Percentiles rank a stretch among this genome's conserved stretches.
phyloP scores from a whole-genome alignment of 2,888 invertebrate genomes.

The Eupithecia pulchellata region DNA sequence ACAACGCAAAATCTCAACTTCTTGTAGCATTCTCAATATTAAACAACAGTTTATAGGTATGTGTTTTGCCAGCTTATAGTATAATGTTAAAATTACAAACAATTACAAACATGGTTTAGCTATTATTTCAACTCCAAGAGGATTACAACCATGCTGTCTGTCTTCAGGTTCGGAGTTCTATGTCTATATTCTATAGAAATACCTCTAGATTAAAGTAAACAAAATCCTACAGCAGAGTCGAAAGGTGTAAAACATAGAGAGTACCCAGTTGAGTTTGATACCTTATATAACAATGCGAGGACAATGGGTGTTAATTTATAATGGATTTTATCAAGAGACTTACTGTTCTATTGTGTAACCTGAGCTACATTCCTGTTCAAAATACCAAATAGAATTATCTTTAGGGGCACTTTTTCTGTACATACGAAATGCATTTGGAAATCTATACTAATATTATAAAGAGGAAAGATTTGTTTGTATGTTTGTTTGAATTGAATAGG shows the following conservation, averaged over 20 bases:
- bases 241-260: slow-evolving; percentile 21
- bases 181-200: neutral
- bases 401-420: neutral
- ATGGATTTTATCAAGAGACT: slow-evolving; percentile 17
- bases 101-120: no score
- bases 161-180: no score
- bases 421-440: neutral
- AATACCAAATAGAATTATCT: neutral
- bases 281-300: slow-evolving; percentile 24
- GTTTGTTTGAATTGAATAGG: no score
- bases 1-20: no score
- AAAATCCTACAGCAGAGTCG: neutral
- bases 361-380: slow-evolving; percentile 8
- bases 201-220: neutral
- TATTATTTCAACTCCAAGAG: no score
- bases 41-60: neutral
- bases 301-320: slow-evolving; percentile 25
- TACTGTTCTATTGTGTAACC: slow-evolving; percentile 30
- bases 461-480: no score
- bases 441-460: no score
- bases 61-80: neutral
- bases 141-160: no score
- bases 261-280: slow-evolving; percentile 31
- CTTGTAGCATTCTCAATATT: neutral
- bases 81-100: neutral